Evolutionary conservation across 53 echinoderm and acorn worm species (phyloP).

Genomic region (Apostichopus leukothele): DNA sequence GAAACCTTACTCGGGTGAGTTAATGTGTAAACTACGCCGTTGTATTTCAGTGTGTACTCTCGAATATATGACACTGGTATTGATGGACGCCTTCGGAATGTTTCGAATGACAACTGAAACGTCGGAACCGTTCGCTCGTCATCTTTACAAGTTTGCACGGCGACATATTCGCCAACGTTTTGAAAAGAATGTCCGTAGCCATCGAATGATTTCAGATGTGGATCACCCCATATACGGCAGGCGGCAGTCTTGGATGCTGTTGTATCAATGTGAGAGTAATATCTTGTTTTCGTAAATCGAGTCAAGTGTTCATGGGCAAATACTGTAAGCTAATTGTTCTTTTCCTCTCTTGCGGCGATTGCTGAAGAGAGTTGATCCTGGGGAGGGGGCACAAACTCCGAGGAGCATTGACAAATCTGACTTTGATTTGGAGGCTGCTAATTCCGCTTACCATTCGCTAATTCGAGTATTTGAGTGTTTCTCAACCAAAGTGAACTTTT

Average conservation of each 20-base stretch:
- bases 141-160: constrained; percentile 28
- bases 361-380: no score
- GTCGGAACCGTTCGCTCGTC: background rate
- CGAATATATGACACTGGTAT: constrained; percentile 6
- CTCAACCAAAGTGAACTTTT: no score
- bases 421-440: no score
- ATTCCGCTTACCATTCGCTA: no score
- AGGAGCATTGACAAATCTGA: no score
- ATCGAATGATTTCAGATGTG: constrained; percentile 37
- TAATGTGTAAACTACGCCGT: background rate
- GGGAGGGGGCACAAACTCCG: no score
- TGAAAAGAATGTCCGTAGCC: constrained; percentile 35
- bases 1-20: background rate
- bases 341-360: no score
- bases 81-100: background rate
- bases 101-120: background rate
- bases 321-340: no score
- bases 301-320: no score
- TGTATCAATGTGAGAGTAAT: no score
- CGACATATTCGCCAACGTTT: constrained; percentile 1
- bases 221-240: constrained; percentile 33
- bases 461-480: no score
- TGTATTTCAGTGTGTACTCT: constrained; percentile 4
- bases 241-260: background rate
- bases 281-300: no score